A percentile compares a stretch with the other conserved stretches of the same genome.
phyloP scores from a whole-genome alignment of 2,113 vertebrate genomes.

The Mirounga angustirostris region DNA sequence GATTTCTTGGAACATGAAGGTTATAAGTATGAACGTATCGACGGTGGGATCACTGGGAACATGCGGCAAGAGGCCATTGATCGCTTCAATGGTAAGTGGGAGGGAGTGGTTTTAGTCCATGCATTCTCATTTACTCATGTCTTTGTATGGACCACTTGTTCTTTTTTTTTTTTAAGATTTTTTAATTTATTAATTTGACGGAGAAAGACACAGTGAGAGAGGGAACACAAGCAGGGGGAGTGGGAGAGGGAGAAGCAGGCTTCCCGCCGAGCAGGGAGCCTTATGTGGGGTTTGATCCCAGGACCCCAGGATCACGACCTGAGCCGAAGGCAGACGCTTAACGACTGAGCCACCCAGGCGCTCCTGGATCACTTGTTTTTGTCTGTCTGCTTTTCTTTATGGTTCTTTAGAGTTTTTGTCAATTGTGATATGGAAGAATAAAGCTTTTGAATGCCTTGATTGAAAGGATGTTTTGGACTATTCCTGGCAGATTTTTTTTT shows the following conservation, averaged over 20 bases:
- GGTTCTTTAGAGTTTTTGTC: background rate
- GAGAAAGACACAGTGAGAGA: no score
- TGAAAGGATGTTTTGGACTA: conserved; percentile 32
- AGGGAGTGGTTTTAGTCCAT: background rate
- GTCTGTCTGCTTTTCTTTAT: background rate
- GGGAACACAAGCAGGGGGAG: no score
- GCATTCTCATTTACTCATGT: background rate
- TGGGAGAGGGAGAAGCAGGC: no score
- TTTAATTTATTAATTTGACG: no score
- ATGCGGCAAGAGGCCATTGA: conserved; percentile 99
- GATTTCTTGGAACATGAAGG: conserved; percentile 98
- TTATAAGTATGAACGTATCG: conserved; percentile 98
- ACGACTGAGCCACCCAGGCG: no score
- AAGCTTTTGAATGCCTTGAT: background rate
- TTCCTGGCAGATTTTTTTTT: background rate
- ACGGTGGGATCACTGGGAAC: conserved; percentile 97
- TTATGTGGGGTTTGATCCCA: no score
- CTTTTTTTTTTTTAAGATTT: no score
- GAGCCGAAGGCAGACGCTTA: no score
- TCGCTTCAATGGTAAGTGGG: conserved; percentile 94
- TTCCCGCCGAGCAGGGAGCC: no score
- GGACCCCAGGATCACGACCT: no score
- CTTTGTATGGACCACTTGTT: background rate
- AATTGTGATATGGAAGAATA: background rate
- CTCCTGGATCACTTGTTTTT: background rate